These are phyloP conservation scores for Pseudomugil gertrudae DNA, from an alignment of 2,797 vertebrate species.

Conservation along the genomic window DNA sequence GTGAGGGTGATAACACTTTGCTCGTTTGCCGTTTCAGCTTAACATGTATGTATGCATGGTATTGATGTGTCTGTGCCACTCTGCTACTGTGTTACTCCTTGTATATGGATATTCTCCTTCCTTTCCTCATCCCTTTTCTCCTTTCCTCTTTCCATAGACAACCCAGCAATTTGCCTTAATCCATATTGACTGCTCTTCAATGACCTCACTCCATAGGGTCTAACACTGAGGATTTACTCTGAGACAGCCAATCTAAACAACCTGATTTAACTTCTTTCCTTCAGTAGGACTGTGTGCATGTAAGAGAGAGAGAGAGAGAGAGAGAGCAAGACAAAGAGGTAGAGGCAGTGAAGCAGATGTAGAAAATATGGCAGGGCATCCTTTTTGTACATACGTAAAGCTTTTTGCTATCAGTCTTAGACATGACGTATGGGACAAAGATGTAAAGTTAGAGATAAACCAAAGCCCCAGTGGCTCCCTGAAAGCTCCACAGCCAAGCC, in stretches of 20 bases:
- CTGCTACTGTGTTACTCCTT: slow-evolving; percentile 4
- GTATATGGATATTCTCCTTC: slow-evolving; percentile 19
- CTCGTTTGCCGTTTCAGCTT: slow-evolving; percentile 4
- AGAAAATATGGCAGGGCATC: slow-evolving; percentile 32
- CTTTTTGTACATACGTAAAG: slow-evolving; percentile 56
- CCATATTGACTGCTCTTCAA: slow-evolving; percentile 81
- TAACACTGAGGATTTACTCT: slow-evolving; percentile 77
- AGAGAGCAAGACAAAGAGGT: slow-evolving; percentile 4
- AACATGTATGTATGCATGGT: background rate
- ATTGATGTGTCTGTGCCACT: slow-evolving; percentile 2
- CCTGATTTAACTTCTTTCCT: slow-evolving; percentile 75
- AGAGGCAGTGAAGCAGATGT: slow-evolving; percentile 38
- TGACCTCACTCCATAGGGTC: slow-evolving; percentile 80
- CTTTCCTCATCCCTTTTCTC: slow-evolving; percentile 19
- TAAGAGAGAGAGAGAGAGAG: slow-evolving; percentile 26
- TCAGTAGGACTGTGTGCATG: slow-evolving; percentile 34
- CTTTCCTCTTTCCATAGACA: slow-evolving; percentile 66
- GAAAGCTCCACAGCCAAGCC: slow-evolving; percentile 44
- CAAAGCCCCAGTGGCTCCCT: slow-evolving; percentile 56
- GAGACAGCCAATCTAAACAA: slow-evolving; percentile 84
- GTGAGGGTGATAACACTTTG: slow-evolving; percentile 12
- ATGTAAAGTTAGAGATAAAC: slow-evolving; percentile 75
- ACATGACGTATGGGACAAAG: slow-evolving; percentile 75
- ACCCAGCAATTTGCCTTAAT: slow-evolving; percentile 82
- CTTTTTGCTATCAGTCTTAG: slow-evolving; percentile 64